Evolutionary conservation across 2,113 vertebrate species (phyloP).

Genomic region (Phalacrocorax aristotelis): DNA sequence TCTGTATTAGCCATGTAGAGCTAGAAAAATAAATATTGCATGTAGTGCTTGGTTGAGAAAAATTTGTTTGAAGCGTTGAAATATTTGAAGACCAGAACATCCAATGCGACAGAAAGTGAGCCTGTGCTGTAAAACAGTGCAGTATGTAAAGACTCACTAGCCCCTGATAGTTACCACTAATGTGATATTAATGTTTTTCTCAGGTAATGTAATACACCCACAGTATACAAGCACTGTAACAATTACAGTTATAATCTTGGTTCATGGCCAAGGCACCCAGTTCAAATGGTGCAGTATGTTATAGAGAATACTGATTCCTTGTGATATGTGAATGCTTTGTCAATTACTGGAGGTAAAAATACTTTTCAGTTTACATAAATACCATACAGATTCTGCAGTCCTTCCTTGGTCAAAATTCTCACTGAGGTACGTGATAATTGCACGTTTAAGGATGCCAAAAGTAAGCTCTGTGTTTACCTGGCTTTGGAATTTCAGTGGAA

Average conservation of each 20-base stretch:
- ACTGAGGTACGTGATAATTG: neutral
- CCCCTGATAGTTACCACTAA: slow-evolving; percentile 37
- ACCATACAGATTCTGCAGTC: neutral
- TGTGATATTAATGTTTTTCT: slow-evolving; percentile 48
- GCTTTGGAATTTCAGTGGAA: neutral
- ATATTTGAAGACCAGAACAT: slow-evolving; percentile 31
- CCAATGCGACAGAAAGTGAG: slow-evolving; percentile 42
- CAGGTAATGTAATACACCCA: slow-evolving; percentile 34
- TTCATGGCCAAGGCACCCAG: slow-evolving; percentile 2
- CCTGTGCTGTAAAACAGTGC: neutral
- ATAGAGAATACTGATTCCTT: neutral
- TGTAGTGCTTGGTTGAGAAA: neutral
- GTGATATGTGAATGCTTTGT: neutral
- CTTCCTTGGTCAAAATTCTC: neutral
- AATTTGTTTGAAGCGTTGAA: slow-evolving; percentile 27
- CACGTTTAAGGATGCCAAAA: neutral
- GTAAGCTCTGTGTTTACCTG: neutral
- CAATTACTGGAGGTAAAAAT: neutral
- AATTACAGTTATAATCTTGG: slow-evolving; percentile 33
- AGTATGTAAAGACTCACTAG: slow-evolving; percentile 24
- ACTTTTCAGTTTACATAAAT: neutral
- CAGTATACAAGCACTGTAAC: slow-evolving; percentile 39
- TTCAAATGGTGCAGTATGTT: neutral
- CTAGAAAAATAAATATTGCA: neutral
- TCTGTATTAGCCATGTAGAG: neutral